Percentiles rank a stretch among this genome's conserved stretches.
Conservation (phyloP, 2,113 vertebrate species). For the Pseudorectes ferrugineus region DNA sequence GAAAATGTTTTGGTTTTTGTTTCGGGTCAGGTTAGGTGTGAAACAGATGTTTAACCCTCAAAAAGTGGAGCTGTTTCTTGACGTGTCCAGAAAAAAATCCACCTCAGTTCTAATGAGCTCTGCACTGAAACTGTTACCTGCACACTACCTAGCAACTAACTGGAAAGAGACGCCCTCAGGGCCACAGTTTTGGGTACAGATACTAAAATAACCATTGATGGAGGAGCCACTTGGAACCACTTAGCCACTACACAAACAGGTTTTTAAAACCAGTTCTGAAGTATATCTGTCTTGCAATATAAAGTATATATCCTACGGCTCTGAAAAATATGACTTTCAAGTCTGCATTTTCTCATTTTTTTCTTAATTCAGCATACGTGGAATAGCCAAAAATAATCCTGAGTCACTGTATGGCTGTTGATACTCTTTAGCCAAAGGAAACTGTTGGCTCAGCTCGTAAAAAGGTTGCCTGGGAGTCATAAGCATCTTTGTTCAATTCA, state of each 20-base stretch:
- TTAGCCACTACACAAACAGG: background rate
- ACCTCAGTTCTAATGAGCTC: background rate
- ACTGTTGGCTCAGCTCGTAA: background rate
- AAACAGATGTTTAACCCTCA: background rate
- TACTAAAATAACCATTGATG: background rate
- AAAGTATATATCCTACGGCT: fast-evolving
- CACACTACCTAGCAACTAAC: background rate
- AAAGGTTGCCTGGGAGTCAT: background rate
- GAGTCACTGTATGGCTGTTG: background rate
- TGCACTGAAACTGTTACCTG: background rate
- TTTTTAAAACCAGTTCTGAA: background rate
- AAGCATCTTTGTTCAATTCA: background rate
- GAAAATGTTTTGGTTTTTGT: background rate
- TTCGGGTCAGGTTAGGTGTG: background rate
- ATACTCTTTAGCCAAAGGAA: background rate
- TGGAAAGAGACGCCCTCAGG: background rate
- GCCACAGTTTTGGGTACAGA: background rate
- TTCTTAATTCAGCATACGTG: background rate
- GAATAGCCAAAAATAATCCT: background rate
- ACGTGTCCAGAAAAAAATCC: background rate
- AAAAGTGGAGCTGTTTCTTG: background rate
- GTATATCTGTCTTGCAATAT: background rate
- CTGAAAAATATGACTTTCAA: background rate
- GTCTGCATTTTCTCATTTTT: background rate
- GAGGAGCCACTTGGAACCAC: background rate